Evolutionary conservation across 2,888 invertebrate genomes (phyloP), one percentile per base, ranked within the genome.

Genomic region (Orthonevra nobilis): DNA sequence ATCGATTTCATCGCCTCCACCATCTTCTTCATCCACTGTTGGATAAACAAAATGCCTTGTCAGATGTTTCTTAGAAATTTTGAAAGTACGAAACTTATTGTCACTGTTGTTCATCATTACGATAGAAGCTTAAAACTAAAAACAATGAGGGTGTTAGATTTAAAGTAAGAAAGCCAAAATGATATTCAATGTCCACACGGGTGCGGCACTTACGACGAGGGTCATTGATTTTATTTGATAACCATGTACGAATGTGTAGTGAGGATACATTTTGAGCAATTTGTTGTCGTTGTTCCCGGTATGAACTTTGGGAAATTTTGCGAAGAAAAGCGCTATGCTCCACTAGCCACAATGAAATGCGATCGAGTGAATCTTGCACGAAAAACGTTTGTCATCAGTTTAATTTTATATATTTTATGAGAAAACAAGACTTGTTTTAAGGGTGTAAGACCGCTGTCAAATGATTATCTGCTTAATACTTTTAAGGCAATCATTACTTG

Each of bases 1-100:
- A 89, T 99, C 98, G 54, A 97, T 90, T 69, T 94, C 94, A 7
- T 89, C 92, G 0, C 81, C 82, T 3, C 84, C 87, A 28, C 82
- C 82, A 48, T 85, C 85, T 19, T 85, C 85, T 7, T 92, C 93
- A 14, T 91, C 89, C 85, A 61, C 77, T 77, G 20, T 2, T 12
- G 64, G 32, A 46, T 72, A 77, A 40, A 58, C 6, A 17, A 52
- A 42, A 32, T 15, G 14, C 72, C 46, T 77, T 17, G 17, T 40
- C 34, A 66, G 2, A n/a, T 58, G 17, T 50, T 19, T 10, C 50
- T 30, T 58, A 10, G 36, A 20, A 15, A 63, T 70, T 23, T 44
- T 64, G 2, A 56, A 58, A 52, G 58, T 28, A 34, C 63, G 56
- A 58, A 70, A 58, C 3, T 23, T 66, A 30, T 28, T 66, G n/a